Evolutionary conservation across 2,797 vertebrate species (phyloP).

Genomic region (Gila robusta): DNA sequence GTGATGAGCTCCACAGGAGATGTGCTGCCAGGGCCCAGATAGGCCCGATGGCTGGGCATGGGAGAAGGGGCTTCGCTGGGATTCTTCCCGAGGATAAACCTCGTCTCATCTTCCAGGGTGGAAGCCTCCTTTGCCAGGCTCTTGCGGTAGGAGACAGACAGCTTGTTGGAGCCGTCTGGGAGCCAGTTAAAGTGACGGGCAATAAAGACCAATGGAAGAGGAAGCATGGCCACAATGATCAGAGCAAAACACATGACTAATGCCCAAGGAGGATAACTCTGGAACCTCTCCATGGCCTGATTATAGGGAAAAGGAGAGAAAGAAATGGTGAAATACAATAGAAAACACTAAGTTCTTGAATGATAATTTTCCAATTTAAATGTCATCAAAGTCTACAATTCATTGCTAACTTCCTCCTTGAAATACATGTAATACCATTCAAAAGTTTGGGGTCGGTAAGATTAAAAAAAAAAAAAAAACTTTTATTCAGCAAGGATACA

Average conservation of each 20-base stretch:
- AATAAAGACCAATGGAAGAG: constrained; percentile 90
- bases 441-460: background rate
- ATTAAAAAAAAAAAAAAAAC: background rate
- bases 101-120: constrained; percentile 95
- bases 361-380: background rate
- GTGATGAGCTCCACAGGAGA: constrained; percentile 88
- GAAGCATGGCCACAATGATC: constrained; percentile 89
- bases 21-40: constrained; percentile 90
- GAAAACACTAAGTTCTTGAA: background rate
- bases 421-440: background rate
- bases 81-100: constrained; percentile 95
- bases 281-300: constrained; percentile 89
- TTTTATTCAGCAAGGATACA: background rate
- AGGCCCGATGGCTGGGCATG: constrained; percentile 92
- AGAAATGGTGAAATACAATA: constrained; percentile 3
- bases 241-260: constrained; percentile 89
- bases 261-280: constrained; percentile 94
- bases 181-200: constrained; percentile 91
- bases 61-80: constrained; percentile 92
- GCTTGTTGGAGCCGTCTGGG: constrained; percentile 94
- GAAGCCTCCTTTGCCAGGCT: constrained; percentile 99
- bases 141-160: constrained; percentile 97
- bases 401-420: background rate
- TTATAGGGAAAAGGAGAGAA: constrained; percentile 1
- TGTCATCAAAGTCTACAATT: background rate